phyloP scores from a whole-genome alignment of 2,113 vertebrate genomes.

The Ariopsis seemanni region DNA sequence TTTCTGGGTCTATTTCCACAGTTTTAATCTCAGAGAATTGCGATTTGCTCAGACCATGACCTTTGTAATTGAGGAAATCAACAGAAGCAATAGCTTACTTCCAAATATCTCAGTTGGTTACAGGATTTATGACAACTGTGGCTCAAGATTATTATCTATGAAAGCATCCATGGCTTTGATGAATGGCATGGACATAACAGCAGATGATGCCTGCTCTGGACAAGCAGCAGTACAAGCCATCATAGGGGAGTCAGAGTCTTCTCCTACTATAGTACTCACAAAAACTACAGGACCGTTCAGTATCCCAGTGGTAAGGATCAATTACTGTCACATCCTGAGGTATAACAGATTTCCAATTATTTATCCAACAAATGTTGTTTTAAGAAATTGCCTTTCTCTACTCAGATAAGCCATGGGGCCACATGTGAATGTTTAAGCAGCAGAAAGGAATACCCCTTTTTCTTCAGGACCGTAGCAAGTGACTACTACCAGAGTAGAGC shows the following conservation, averaged over 20 bases:
- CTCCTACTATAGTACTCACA: conserved; percentile 70
- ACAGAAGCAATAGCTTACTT: conserved; percentile 65
- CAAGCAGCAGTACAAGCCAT: conserved; percentile 68
- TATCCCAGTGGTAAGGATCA: conserved; percentile 70
- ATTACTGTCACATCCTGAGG: neutral
- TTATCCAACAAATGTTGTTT: neutral
- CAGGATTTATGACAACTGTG: conserved; percentile 74
- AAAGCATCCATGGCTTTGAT: conserved; percentile 69
- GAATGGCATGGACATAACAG: conserved; percentile 60
- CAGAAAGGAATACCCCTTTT: conserved; percentile 66
- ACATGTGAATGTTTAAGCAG: conserved; percentile 73
- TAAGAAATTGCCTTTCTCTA: neutral
- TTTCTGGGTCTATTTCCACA: conserved; percentile 42
- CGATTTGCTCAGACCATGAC: conserved; percentile 74
- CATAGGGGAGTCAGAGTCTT: conserved; percentile 75
- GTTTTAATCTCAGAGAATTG: conserved; percentile 73
- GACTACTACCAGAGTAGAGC: conserved; percentile 46
- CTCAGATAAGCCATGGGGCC: conserved; percentile 72
- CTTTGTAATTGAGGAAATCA: conserved; percentile 76
- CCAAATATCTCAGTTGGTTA: conserved; percentile 71
- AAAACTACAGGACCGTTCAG: conserved; percentile 68
- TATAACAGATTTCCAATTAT: neutral
- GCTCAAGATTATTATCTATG: conserved; percentile 67
- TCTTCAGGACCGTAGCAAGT: conserved; percentile 74
- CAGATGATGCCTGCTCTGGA: conserved; percentile 58